Evolutionary conservation across 2,113 vertebrate genomes (phyloP).

Genomic region (Corythoichthys haematopterus): DNA sequence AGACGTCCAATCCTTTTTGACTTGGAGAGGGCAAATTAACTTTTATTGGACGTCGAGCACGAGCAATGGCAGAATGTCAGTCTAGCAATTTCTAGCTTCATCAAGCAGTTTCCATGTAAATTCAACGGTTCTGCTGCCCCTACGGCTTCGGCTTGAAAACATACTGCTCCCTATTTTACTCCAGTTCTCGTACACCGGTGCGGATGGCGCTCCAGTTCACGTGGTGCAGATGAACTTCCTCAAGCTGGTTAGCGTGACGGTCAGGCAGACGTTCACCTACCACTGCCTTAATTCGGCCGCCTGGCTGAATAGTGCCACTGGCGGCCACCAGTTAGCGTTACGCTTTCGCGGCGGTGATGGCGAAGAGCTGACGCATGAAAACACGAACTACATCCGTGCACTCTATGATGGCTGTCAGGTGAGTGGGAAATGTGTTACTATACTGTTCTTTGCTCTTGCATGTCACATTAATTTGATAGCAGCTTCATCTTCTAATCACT

Average conservation of each 20-base stretch:
- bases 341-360: constrained; percentile 86
- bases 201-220: constrained; percentile 81
- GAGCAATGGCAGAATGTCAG: too few species aligned
- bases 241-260: constrained; percentile 87
- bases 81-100: too few species aligned
- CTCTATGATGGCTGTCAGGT: constrained; percentile 88
- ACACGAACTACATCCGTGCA: constrained; percentile 83
- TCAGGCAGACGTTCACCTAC: constrained; percentile 90
- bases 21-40: too few species aligned
- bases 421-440: not conserved
- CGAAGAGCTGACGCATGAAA: constrained; percentile 89
- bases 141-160: not conserved
- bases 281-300: constrained; percentile 88
- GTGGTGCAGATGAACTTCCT: constrained; percentile 94
- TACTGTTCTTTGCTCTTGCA: not conserved
- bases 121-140: too few species aligned
- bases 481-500: not conserved
- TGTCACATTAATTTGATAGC: not conserved
- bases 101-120: too few species aligned
- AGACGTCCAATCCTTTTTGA: too few species aligned
- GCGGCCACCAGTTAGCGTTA: constrained; percentile 80
- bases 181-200: constrained; percentile 87
- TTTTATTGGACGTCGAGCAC: too few species aligned
- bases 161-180: not conserved
- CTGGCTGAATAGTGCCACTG: constrained; percentile 79